Conservation (phyloP, 1,140 invertebrate genomes). For the Oncopodura yosiiana region DNA sequence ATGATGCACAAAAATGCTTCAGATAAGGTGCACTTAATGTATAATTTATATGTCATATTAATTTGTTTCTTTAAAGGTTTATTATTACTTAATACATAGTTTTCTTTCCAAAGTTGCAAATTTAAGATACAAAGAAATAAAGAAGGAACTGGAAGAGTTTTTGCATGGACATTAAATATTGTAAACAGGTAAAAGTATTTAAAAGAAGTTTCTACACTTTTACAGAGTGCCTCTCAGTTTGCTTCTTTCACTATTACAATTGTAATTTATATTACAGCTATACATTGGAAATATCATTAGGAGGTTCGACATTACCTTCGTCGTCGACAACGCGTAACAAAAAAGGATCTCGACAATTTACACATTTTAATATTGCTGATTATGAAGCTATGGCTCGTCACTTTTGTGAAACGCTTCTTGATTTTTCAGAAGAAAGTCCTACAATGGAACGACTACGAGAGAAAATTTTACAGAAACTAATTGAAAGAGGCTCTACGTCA, state of each 20-base stretch:
- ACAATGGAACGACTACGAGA: constrained; percentile 52
- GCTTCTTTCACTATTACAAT: background rate
- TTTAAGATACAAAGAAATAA: constrained; percentile 84
- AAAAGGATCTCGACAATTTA: constrained; percentile 59
- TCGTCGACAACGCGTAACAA: no score
- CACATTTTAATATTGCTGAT: constrained; percentile 74
- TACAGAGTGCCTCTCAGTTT: background rate
- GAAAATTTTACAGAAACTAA: constrained; percentile 65
- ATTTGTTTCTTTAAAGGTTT: background rate
- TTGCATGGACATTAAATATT: constrained; percentile 88
- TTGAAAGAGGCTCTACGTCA: constrained; percentile 72
- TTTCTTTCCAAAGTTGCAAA: constrained; percentile 86
- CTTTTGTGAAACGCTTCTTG: constrained; percentile 83
- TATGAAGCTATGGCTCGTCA: constrained; percentile 72
- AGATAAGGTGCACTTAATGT: constrained; percentile 64
- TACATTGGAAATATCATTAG: constrained; percentile 88
- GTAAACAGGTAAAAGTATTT: constrained; percentile 48
- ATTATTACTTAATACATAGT: constrained; percentile 49
- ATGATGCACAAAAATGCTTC: constrained; percentile 87
- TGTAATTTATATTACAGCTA: constrained; percentile 51
- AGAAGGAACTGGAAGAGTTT: constrained; percentile 83
- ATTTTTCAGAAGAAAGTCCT: constrained; percentile 39
- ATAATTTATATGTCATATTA: background rate
- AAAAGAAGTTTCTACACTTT: background rate
- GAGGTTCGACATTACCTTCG: constrained; percentile 69